These are phyloP conservation scores for Piaya cayana DNA, from an alignment of 2,113 vertebrate genomes.

Conservation along the genomic window DNA sequence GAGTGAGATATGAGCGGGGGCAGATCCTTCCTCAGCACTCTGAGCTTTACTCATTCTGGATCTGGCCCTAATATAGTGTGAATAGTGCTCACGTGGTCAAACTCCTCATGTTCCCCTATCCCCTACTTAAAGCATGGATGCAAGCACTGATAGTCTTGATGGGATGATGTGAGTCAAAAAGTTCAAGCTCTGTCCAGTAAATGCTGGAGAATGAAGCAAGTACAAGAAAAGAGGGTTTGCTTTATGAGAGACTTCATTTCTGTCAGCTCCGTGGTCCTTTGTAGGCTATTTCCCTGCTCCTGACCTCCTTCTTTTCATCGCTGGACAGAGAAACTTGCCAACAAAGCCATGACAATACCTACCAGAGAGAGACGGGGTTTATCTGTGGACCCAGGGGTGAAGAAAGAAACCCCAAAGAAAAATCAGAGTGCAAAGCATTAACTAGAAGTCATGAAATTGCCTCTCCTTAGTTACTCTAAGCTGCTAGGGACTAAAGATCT, in stretches of 20 bases:
- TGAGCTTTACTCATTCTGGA: background rate
- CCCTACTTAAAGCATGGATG: background rate
- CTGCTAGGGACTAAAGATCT: background rate
- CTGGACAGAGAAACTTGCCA: background rate
- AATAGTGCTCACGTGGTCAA: background rate
- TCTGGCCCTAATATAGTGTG: background rate
- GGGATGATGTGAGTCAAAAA: background rate
- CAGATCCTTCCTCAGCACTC: no score
- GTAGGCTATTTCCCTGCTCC: background rate
- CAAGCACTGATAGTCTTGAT: background rate
- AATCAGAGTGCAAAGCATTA: background rate
- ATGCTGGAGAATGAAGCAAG: accelerated
- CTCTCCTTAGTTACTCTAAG: background rate
- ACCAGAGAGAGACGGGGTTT: background rate
- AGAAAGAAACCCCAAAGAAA: background rate
- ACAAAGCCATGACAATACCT: background rate
- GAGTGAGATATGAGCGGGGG: background rate
- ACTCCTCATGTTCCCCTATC: background rate
- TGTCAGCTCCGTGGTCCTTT: background rate
- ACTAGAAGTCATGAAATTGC: background rate
- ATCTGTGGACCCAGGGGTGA: background rate
- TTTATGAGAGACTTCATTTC: background rate
- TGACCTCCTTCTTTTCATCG: background rate
- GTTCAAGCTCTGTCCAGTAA: background rate
- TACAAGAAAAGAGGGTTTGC: background rate